phyloP scores from a whole-genome alignment of 2,113 vertebrate species.

The Puffinus mauretanicus region DNA sequence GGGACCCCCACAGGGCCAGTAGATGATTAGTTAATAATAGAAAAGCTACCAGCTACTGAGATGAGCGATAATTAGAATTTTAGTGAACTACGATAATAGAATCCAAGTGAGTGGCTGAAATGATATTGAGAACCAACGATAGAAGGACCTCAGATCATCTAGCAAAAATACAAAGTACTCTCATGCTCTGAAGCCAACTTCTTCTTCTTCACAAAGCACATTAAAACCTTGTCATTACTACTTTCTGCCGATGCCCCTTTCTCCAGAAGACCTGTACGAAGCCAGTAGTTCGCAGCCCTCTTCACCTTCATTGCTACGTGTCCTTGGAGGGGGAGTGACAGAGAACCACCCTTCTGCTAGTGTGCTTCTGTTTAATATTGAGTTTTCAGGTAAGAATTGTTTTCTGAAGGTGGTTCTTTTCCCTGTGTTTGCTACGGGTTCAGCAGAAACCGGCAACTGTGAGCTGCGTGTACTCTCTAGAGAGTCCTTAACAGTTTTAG shows the following conservation, averaged over 20 bases:
- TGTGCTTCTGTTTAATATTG: background rate
- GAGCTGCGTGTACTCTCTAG: background rate
- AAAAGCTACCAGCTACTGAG: conserved; percentile 32
- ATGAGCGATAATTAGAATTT: conserved; percentile 61
- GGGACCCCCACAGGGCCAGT: conserved; percentile 14
- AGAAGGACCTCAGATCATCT: background rate
- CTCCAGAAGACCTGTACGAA: background rate
- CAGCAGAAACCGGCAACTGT: background rate
- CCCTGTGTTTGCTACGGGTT: background rate
- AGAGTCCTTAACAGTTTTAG: background rate
- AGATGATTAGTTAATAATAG: conserved; percentile 65
- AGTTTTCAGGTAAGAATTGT: background rate
- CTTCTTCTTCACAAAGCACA: background rate
- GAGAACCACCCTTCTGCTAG: background rate
- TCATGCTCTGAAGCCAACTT: background rate
- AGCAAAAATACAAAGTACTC: background rate
- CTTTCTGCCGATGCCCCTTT: background rate
- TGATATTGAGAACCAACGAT: background rate
- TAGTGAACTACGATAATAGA: conserved; percentile 8
- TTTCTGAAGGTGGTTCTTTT: background rate
- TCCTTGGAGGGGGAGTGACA: background rate
- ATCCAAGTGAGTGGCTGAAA: conserved; percentile 29
- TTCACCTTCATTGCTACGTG: background rate
- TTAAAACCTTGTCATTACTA: background rate
- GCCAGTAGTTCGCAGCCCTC: background rate